Evolutionary conservation across 2,888 invertebrate genomes (phyloP).

Genomic region (Dynastes grantii): DNA sequence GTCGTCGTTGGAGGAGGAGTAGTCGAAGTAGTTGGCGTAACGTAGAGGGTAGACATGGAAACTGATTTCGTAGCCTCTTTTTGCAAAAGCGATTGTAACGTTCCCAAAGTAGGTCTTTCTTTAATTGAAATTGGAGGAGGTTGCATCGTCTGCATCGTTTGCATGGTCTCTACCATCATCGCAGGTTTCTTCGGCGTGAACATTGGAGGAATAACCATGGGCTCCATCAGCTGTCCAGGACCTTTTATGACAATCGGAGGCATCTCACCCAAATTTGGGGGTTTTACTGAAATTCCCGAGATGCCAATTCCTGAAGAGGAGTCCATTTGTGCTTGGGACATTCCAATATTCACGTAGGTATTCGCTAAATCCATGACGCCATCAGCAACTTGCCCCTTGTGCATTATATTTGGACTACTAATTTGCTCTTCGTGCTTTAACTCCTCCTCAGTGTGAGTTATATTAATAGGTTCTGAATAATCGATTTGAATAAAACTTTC

Average conservation of each 20-base stretch:
- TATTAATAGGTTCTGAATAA: slow-evolving; percentile 42
- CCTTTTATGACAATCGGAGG: slow-evolving; percentile 53
- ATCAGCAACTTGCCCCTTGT: slow-evolving; percentile 69
- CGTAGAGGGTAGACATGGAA: slow-evolving; percentile 53
- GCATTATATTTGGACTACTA: slow-evolving; percentile 59
- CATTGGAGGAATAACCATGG: slow-evolving; percentile 54
- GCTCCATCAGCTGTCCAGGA: slow-evolving; percentile 48
- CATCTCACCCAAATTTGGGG: slow-evolving; percentile 53
- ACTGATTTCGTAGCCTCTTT: slow-evolving; percentile 60
- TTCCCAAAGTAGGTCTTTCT: slow-evolving; percentile 53
- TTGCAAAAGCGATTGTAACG: slow-evolving; percentile 57
- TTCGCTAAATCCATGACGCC: slow-evolving; percentile 67
- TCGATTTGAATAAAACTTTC: slow-evolving; percentile 31
- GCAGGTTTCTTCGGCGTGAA: slow-evolving; percentile 56
- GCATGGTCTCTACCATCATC: slow-evolving; percentile 72
- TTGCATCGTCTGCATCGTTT: slow-evolving; percentile 76
- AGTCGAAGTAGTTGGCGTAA: slow-evolving; percentile 58
- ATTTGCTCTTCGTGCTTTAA: slow-evolving; percentile 41
- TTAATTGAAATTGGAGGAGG: slow-evolving; percentile 63
- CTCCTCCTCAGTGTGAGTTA: slow-evolving; percentile 38
- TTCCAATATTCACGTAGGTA: slow-evolving; percentile 70
- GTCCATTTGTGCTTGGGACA: slow-evolving; percentile 70
- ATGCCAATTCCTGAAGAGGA: slow-evolving; percentile 62
- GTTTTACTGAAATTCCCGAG: slow-evolving; percentile 57
- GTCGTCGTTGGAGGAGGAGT: slow-evolving; percentile 72